Evolutionary conservation across 2,797 vertebrate species (phyloP).

Genomic region (Takifugu rubripes): DNA sequence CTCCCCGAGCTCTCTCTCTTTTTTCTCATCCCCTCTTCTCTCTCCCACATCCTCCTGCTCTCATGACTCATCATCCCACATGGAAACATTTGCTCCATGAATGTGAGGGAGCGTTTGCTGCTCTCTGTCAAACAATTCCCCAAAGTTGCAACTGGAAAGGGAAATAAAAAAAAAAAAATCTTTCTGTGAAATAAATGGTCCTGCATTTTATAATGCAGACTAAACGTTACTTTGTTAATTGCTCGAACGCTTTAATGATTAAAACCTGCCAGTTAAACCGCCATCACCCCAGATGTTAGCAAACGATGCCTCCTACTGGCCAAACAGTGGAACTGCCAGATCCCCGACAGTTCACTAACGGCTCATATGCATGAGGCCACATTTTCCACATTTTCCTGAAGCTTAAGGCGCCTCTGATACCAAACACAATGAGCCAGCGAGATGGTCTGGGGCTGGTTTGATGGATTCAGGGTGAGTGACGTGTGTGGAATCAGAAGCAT

Average conservation of each 20-base stretch:
- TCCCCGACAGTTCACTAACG: too few species aligned
- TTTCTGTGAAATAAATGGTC: constrained; percentile 12
- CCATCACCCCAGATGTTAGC: not conserved
- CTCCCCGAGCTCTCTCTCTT: constrained; percentile 22
- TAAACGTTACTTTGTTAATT: too few species aligned
- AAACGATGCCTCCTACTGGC: constrained; percentile 39
- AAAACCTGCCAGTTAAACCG: too few species aligned
- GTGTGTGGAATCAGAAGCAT: too few species aligned
- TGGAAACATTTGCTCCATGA: constrained; percentile 69
- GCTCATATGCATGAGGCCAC: too few species aligned
- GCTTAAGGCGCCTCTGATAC: too few species aligned
- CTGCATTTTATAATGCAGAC: constrained; percentile 7
- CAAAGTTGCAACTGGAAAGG: not conserved
- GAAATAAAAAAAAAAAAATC: constrained; percentile 13
- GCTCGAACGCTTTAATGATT: too few species aligned
- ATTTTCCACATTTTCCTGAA: too few species aligned
- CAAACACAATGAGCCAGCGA: too few species aligned
- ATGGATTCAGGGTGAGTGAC: too few species aligned
- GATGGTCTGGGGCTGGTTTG: too few species aligned
- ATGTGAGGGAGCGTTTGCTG: constrained; percentile 38
- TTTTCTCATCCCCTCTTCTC: constrained; percentile 34
- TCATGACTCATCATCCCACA: constrained; percentile 73
- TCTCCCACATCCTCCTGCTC: constrained; percentile 62
- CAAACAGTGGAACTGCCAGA: too few species aligned
- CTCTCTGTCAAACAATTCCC: constrained; percentile 26